Conservation (phyloP, 2,113 vertebrate genomes). For the Nerophis ophidion region DNA sequence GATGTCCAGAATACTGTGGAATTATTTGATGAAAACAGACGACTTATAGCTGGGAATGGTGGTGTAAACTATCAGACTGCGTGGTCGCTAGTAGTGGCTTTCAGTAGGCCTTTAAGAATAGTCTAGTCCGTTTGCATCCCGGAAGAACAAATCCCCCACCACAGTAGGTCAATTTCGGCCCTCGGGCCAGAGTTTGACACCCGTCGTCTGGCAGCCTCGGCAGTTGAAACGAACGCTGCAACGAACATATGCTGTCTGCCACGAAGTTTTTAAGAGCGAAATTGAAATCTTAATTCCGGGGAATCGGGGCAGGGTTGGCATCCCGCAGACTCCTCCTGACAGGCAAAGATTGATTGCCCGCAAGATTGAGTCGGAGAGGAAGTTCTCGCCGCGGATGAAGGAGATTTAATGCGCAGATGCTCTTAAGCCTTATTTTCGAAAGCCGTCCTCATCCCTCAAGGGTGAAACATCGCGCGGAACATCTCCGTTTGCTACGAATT, state of each 20-base stretch:
- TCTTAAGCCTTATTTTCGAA: constrained; percentile 4
- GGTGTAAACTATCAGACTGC: too few relatives aligned
- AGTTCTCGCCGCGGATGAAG: constrained; percentile 3
- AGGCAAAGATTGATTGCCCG: constrained; percentile 5
- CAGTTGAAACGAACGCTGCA: not conserved
- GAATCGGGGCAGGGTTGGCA: not conserved
- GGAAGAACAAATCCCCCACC: too few relatives aligned
- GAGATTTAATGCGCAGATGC: not conserved
- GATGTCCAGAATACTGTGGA: too few relatives aligned
- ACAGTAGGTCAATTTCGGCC: too few relatives aligned
- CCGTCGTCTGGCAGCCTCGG: too few relatives aligned
- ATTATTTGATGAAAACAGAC: too few relatives aligned
- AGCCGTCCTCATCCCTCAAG: not conserved
- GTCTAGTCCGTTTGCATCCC: too few relatives aligned
- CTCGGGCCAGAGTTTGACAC: too few relatives aligned
- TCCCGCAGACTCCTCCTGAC: not conserved
- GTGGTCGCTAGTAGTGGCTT: too few relatives aligned
- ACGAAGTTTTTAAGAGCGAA: not conserved
- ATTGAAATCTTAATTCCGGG: constrained; percentile 1
- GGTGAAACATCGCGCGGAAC: constrained; percentile 9
- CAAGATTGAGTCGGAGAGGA: constrained; percentile 4
- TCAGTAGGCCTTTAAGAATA: too few relatives aligned
- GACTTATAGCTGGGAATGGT: too few relatives aligned
- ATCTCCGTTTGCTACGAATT: constrained; percentile 3
- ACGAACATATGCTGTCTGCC: constrained; percentile 5